A percentile compares a stretch with the other conserved stretches of the same genome.
These are phyloP conservation scores for Tupiocoris notatus DNA, from an alignment of 2,888 invertebrate species.

Conservation along the genomic window DNA sequence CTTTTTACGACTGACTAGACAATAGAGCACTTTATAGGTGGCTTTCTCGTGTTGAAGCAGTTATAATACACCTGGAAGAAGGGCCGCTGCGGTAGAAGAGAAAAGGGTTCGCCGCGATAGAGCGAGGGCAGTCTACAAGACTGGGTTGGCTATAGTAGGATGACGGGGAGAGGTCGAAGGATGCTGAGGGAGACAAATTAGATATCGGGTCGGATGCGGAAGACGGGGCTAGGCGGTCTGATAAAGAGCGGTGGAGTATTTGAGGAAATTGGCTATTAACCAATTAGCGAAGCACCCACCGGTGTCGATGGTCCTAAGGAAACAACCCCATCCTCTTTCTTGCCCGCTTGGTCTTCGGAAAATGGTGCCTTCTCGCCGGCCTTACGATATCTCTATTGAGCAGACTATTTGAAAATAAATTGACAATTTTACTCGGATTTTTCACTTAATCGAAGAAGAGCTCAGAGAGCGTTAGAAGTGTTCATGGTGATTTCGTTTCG, in stretches of 20 bases:
- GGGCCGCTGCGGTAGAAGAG: not conserved
- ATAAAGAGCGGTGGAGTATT: conserved; percentile 28
- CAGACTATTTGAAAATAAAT: not conserved
- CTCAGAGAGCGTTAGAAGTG: too few species aligned
- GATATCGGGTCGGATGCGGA: conserved; percentile 20
- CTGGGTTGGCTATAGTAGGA: not conserved
- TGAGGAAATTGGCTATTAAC: conserved; percentile 42
- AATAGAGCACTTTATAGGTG: conserved; percentile 16
- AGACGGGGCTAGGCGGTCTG: conserved; percentile 6
- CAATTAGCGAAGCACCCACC: conserved; percentile 29
- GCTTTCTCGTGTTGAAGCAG: conserved; percentile 2
- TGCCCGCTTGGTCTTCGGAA: not conserved
- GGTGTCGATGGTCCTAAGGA: conserved; percentile 36
- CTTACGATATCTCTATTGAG: not conserved
- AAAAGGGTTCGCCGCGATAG: not conserved
- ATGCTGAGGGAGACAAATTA: conserved; percentile 26
- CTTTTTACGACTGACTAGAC: conserved; percentile 27
- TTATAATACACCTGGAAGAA: conserved; percentile 16
- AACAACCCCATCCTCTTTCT: conserved; percentile 31
- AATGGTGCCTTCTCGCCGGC: not conserved
- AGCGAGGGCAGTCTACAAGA: not conserved
- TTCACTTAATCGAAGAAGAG: too few species aligned
- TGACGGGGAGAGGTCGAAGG: not conserved
- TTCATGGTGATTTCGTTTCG: too few species aligned
- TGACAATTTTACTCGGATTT: too few species aligned